Conservation (phyloP, 2,888 invertebrate genomes). For the Cepaea hortensis region DNA sequence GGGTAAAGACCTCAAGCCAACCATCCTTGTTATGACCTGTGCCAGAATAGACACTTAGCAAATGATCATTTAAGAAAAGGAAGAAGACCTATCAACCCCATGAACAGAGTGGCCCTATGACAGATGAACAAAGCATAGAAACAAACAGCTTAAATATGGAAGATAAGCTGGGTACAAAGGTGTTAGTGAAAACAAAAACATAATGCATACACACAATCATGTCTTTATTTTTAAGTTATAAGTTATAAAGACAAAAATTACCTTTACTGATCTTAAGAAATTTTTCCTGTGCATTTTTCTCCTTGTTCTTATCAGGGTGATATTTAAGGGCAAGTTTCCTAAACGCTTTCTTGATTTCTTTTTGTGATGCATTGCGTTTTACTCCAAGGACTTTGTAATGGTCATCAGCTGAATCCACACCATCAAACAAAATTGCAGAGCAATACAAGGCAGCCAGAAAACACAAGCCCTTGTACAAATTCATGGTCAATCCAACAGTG, state of each 20-base stretch:
- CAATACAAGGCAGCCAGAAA: slow-evolving; percentile 2
- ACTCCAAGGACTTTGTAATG: slow-evolving; percentile 78
- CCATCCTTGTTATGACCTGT: too few relatives aligned
- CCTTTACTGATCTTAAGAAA: slow-evolving; percentile 79
- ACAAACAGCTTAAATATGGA: neutral
- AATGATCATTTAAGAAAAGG: too few relatives aligned
- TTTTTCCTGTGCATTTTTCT: slow-evolving; percentile 78
- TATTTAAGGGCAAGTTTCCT: slow-evolving; percentile 78
- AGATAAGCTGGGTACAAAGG: neutral
- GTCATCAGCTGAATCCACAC: slow-evolving; percentile 68
- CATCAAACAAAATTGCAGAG: neutral
- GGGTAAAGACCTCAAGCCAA: too few relatives aligned
- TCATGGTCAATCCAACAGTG: slow-evolving; percentile 3
- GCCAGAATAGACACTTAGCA: too few relatives aligned
- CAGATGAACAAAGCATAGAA: too few relatives aligned
- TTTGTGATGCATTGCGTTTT: slow-evolving; percentile 75
- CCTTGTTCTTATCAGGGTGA: slow-evolving; percentile 79
- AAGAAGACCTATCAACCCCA: too few relatives aligned
- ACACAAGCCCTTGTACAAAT: slow-evolving; percentile 9
- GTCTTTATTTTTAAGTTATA: neutral
- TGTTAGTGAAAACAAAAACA: neutral
- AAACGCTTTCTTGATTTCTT: slow-evolving; percentile 79
- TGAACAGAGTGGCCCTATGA: too few relatives aligned
- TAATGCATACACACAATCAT: neutral
- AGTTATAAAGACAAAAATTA: slow-evolving; percentile 55